phyloP scores from a whole-genome alignment of 2,888 invertebrate species.

The Serripes groenlandicus region DNA sequence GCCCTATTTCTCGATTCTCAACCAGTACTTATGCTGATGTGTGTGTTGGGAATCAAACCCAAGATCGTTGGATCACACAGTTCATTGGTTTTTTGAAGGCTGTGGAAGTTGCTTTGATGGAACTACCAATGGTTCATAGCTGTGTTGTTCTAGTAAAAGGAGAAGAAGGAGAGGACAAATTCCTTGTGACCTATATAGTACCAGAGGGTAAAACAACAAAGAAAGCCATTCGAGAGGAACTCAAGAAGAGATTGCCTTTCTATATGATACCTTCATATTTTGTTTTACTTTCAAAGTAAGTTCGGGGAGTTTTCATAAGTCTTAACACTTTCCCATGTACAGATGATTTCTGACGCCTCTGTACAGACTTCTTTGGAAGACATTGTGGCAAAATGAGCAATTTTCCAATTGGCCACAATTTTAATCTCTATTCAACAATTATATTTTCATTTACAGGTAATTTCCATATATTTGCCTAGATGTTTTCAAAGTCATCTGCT shows the following conservation, averaged over 20 bases:
- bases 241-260: constrained; percentile 86
- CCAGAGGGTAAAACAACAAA: constrained; percentile 80
- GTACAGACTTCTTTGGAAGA: not conserved
- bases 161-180: constrained; percentile 86
- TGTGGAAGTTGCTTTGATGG: constrained; percentile 86
- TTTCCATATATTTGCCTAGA: no score
- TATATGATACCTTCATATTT: constrained; percentile 87
- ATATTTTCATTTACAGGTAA: no score
- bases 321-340: not conserved
- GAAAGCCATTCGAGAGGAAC: constrained; percentile 84
- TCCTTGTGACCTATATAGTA: constrained; percentile 86
- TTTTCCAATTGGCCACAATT: no score
- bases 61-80: no score
- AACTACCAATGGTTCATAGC: constrained; percentile 83
- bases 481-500: no score
- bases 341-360: not conserved
- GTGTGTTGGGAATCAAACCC: no score
- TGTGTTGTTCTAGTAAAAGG: constrained; percentile 86
- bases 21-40: no score
- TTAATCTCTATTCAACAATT: no score
- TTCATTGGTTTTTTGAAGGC: constrained; percentile 77
- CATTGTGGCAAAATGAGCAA: not conserved
- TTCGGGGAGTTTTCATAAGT: not conserved
- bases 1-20: no score
- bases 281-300: constrained; percentile 83